Base-by-base conservation (phyloP, 1,140 invertebrate species). In the Lepidurus packardi region DNA sequence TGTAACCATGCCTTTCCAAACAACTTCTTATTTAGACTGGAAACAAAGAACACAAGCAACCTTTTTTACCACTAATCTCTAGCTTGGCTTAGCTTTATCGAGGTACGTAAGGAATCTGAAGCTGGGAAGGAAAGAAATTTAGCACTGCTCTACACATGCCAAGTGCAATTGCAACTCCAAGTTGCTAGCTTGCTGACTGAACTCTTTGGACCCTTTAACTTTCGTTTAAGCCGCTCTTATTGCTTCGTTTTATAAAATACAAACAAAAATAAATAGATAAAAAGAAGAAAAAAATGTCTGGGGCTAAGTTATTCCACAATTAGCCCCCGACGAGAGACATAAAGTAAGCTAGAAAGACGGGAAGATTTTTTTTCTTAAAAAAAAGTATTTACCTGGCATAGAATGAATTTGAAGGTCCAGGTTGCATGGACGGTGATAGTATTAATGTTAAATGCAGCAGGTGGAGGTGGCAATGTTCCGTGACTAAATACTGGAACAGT, bases 401-500 rank as follows among this genome's bases (percentile, higher is more conserved):
- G 8, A 13, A 0, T 0, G 53, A 21, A 9, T 65, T 65, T 34
- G 34, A 21, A 13, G 7, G 53, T 16, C 53, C 9, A 3, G 9
- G 16, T 8, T 65, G 16, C 16, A 2, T 47, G 2, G 10, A 47
- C 16, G 16, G 16, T 21, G 9, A 65, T 7, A 21, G 53, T 65
- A 65, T 5, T 65, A 65, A 65, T 65, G 53, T n/a, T 65, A 65
- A 65, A 65, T 65, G 53, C 53, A 65, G 53, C 53, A 65, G 53
- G 53, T 65, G 53, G 13, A 65, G 53, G 53, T 16, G 9, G 53
- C 7, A 65, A 65, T 65, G 53, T 65, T 65, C 53, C 53, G 53
- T 65, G 21, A 65, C 53, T 65, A 65, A 65, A 65, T 65, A 65
- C 53, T 65, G 53, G 53, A 65, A 65, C 53, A 65, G 53, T 65